These are phyloP conservation scores for Eupleurogrammus muticus DNA, from an alignment of 2,797 vertebrate species.

Conservation along the genomic window DNA sequence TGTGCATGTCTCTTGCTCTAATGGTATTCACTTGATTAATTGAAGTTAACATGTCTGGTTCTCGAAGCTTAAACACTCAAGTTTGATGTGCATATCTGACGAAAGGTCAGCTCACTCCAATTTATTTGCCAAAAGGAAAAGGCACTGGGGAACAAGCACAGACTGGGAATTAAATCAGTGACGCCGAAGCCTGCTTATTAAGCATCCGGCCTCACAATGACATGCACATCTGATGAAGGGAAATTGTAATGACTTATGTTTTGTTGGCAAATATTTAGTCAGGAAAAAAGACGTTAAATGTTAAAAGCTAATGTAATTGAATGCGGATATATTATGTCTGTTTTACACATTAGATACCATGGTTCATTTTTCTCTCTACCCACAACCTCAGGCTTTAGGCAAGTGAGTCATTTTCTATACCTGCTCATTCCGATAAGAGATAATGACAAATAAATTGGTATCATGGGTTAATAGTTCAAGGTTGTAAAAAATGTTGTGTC, in stretches of 20 bases:
- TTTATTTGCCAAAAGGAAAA: slow-evolving; percentile 72
- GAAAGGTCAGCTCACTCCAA: slow-evolving; percentile 74
- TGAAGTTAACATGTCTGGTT: slow-evolving; percentile 67
- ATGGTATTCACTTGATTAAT: slow-evolving; percentile 64
- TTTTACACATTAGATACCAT: background rate
- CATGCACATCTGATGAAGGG: slow-evolving; percentile 20
- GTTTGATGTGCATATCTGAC: slow-evolving; percentile 59
- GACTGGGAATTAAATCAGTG: slow-evolving; percentile 59
- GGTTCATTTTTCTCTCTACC: no score
- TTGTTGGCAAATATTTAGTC: slow-evolving; percentile 38
- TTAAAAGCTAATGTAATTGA: background rate
- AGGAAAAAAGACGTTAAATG: slow-evolving; percentile 14
- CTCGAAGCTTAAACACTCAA: slow-evolving; percentile 54
- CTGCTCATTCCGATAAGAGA: no score
- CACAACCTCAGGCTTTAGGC: no score
- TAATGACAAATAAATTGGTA: background rate
- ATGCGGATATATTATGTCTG: background rate
- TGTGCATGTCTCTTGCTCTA: slow-evolving; percentile 54
- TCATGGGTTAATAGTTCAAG: no score
- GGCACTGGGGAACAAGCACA: slow-evolving; percentile 51
- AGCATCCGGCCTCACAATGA: slow-evolving; percentile 33
- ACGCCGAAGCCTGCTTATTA: slow-evolving; percentile 50
- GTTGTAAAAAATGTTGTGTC: no score
- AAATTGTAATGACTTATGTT: slow-evolving; percentile 58
- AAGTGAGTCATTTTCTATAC: no score